These are phyloP conservation scores for Vombatus ursinus DNA, from an alignment of 2,113 vertebrate genomes.

Conservation along the genomic window DNA sequence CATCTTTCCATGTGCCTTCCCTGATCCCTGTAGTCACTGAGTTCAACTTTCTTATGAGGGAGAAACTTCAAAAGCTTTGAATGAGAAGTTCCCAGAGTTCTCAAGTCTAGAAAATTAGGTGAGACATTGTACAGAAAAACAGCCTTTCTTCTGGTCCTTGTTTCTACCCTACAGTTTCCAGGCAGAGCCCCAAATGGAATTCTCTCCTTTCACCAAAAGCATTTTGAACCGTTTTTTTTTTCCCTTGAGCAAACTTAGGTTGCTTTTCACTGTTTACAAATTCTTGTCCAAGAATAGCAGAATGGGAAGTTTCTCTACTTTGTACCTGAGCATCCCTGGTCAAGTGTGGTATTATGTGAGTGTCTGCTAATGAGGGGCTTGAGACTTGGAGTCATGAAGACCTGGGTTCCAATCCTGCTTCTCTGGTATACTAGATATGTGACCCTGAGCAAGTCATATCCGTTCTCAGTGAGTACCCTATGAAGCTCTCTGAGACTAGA, in stretches of 20 bases:
- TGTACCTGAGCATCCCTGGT: neutral
- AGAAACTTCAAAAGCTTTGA: conserved; percentile 10
- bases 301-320: neutral
- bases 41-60: neutral
- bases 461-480: too few species aligned
- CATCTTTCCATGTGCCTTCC: neutral
- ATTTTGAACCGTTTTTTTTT: neutral
- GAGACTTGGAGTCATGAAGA: too few species aligned
- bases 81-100: conserved; percentile 4
- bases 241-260: conserved; percentile 5
- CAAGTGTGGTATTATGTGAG: neutral
- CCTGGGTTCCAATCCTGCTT: too few species aligned
- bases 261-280: conserved; percentile 18
- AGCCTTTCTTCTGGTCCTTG: neutral
- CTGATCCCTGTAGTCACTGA: neutral
- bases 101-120: conserved; percentile 16
- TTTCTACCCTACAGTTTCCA: conserved; percentile 2
- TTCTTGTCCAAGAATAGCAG: neutral
- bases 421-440: too few species aligned
- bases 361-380: neutral
- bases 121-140: conserved; percentile 3
- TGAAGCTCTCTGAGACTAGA: too few species aligned
- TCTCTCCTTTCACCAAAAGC: neutral
- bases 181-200: conserved; percentile 26
- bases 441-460: too few species aligned